phyloP scores from a whole-genome alignment of 2,797 vertebrate genomes.

The Vipera latastei region DNA sequence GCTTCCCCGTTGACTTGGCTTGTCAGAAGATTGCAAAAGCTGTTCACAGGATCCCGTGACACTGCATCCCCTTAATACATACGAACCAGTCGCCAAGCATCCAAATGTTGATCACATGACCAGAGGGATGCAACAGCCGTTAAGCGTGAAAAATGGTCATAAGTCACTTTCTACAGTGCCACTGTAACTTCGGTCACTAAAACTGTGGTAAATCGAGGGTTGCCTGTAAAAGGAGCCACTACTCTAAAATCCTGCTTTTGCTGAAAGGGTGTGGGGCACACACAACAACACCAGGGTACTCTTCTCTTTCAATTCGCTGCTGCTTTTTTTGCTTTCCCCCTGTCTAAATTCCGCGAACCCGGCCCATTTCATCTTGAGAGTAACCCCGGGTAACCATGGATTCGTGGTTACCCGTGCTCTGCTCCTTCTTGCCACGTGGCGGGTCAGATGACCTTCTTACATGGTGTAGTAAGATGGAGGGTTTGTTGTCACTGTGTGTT shows the following conservation, averaged over 20 bases:
- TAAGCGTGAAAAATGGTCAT: neutral
- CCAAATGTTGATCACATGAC: neutral
- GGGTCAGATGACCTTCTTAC: neutral
- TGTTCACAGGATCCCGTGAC: neutral
- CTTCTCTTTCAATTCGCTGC: neutral
- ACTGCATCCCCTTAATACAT: neutral
- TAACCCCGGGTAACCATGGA: neutral
- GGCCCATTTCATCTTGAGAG: neutral
- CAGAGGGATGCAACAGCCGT: neutral
- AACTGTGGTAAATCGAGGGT: neutral
- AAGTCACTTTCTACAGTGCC: neutral
- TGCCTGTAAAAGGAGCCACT: neutral
- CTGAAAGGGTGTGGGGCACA: neutral
- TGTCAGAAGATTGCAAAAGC: neutral
- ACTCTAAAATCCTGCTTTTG: neutral
- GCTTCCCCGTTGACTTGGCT: neutral
- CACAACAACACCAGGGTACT: neutral
- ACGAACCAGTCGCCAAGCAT: neutral
- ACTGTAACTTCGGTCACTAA: neutral
- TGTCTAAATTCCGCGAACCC: too few relatives aligned
- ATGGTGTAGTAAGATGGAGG: too few relatives aligned
- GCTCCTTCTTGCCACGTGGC: neutral
- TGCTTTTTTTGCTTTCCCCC: neutral
- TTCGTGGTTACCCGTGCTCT: neutral
- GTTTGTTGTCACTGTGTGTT: too few relatives aligned